These are phyloP conservation scores for Arion vulgaris DNA, from an alignment of 1,140 invertebrate species.

Conservation along the genomic window DNA sequence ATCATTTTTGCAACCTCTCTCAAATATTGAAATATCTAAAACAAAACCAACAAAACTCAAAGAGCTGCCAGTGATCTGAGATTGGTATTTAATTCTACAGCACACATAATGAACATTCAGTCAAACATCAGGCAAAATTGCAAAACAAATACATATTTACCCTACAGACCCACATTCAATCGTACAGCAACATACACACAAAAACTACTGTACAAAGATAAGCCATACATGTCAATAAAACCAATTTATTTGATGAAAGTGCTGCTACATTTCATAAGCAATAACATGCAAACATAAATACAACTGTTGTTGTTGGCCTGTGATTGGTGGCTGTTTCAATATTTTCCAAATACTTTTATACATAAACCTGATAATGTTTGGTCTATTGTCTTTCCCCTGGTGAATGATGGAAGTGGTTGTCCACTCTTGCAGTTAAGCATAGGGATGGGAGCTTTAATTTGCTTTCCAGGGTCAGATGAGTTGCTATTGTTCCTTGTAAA, in stretches of 20 bases:
- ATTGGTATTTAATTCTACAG: slow-evolving; percentile 16
- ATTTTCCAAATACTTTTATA: too few relatives aligned
- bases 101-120: slow-evolving; percentile 10
- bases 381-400: too few relatives aligned
- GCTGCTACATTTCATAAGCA: neutral
- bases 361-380: too few relatives aligned
- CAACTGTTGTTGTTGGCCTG: too few relatives aligned
- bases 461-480: too few relatives aligned
- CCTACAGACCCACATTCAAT: neutral
- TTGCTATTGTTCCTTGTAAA: too few relatives aligned
- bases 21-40: too few relatives aligned
- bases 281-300: neutral
- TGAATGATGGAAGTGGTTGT: too few relatives aligned
- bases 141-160: neutral
- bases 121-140: neutral
- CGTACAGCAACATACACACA: neutral
- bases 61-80: neutral
- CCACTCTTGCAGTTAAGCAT: too few relatives aligned
- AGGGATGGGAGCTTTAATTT: too few relatives aligned
- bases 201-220: neutral
- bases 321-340: too few relatives aligned
- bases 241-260: neutral
- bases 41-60: neutral
- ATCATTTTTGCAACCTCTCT: too few relatives aligned
- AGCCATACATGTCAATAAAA: neutral